These are phyloP conservation scores for Macroglossus sobrinus DNA, from an alignment of 2,113 vertebrate species.

Conservation along the genomic window DNA sequence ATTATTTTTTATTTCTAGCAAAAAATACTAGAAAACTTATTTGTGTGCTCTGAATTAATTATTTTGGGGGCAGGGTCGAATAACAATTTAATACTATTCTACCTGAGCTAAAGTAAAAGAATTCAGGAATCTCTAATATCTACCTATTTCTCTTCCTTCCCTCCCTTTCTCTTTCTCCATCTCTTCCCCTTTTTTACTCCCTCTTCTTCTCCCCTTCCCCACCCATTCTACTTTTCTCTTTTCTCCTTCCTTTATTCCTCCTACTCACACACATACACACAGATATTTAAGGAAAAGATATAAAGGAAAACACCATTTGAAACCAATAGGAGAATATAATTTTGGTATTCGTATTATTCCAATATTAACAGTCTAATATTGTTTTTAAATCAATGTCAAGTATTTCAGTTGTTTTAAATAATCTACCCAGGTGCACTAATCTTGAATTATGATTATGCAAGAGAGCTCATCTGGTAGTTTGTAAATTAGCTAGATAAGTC, in stretches of 20 bases:
- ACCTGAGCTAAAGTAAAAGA: background rate
- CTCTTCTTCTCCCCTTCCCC: accelerated
- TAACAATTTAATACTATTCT: background rate
- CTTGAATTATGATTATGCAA: conserved; percentile 59
- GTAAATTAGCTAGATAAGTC: conserved; percentile 64
- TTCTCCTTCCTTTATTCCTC: background rate
- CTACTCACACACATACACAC: background rate
- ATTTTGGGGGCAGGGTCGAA: background rate
- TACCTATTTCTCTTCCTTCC: background rate
- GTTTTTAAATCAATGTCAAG: background rate
- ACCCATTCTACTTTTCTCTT: background rate
- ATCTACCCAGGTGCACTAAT: conserved; percentile 64
- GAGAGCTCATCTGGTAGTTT: conserved; percentile 60
- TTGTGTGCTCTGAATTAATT: background rate
- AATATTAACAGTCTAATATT: background rate
- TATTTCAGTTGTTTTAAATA: conserved; percentile 48
- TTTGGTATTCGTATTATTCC: background rate
- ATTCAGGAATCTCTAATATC: background rate
- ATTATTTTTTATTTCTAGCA: background rate
- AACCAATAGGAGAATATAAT: background rate
- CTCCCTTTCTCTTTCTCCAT: background rate
- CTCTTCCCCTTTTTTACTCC: background rate
- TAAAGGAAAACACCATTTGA: background rate
- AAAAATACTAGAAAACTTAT: background rate
- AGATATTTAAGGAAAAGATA: background rate